phyloP scores from a whole-genome alignment of 2,888 invertebrate species.

The Latrodectus hesperus region DNA sequence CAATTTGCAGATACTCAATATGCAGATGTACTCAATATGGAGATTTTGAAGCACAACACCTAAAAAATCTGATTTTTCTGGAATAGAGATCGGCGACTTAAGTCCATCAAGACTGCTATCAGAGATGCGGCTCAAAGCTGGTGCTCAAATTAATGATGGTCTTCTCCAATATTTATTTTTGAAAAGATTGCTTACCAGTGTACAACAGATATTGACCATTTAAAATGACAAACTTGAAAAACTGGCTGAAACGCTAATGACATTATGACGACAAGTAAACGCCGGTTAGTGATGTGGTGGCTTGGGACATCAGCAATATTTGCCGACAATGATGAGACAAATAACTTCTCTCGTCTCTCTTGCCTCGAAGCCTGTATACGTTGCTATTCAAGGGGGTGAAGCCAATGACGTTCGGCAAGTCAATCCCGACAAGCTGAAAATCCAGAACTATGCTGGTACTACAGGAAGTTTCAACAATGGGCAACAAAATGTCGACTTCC shows the following conservation, averaged over 20 bases:
- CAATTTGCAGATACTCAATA: too few relatives aligned
- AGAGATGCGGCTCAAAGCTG: neutral
- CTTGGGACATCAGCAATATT: too few relatives aligned
- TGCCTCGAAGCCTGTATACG: neutral
- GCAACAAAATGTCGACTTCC: conserved; percentile 37
- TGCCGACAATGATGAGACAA: too few relatives aligned
- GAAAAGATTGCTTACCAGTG: too few relatives aligned
- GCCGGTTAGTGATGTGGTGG: too few relatives aligned
- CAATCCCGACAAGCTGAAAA: neutral
- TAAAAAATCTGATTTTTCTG: neutral
- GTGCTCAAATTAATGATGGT: neutral
- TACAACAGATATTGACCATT: too few relatives aligned
- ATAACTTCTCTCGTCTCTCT: neutral
- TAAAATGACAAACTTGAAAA: too few relatives aligned
- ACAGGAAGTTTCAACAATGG: conserved; percentile 41
- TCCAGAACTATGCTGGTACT: conserved; percentile 50
- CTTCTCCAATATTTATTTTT: neutral
- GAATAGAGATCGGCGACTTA: neutral
- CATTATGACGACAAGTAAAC: neutral
- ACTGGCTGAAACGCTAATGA: neutral
- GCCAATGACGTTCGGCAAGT: neutral
- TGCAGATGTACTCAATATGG: neutral
- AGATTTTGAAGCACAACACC: neutral
- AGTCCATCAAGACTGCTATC: neutral
- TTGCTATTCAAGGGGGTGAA: neutral